Percentiles rank a stretch among this genome's conserved stretches.
These are phyloP conservation scores for Caerostris extrusa DNA, from an alignment of 1,140 invertebrate genomes.

Conservation along the genomic window DNA sequence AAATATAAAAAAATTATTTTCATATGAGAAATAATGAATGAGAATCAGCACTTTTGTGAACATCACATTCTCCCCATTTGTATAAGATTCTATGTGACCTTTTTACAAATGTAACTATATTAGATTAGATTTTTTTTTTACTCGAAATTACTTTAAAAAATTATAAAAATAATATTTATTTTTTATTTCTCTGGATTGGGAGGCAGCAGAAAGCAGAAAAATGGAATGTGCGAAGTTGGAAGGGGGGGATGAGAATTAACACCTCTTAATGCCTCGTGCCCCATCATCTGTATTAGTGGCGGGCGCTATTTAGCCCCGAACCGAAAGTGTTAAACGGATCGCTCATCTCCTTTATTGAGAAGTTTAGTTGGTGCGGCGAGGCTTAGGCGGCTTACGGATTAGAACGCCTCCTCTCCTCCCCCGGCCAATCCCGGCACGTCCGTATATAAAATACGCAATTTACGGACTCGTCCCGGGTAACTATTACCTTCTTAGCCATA, in stretches of 20 bases:
- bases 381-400: slow-evolving; percentile 31
- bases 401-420: slow-evolving; percentile 8
- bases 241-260: not conserved
- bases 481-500: slow-evolving; percentile 71
- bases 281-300: not conserved
- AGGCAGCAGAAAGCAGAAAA: no score
- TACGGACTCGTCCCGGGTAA: slow-evolving; percentile 52
- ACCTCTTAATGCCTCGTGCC: not conserved
- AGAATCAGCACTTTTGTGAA: no score
- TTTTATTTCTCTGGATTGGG: no score
- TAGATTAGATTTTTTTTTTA: no score
- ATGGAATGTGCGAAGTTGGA: no score
- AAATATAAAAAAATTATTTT: no score
- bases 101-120: no score
- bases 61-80: no score
- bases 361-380: not conserved
- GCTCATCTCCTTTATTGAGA: slow-evolving; percentile 27
- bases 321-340: slow-evolving; percentile 4
- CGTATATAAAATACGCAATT: slow-evolving; percentile 67
- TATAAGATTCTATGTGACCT: no score
- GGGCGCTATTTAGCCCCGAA: not conserved
- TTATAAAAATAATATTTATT: no score
- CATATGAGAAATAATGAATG: no score
- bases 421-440: slow-evolving; percentile 10
- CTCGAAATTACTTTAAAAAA: no score